Evolutionary conservation across 64 coral and sea anemone species (phyloP), one percentile per base, ranked within the genome.

Genomic region (Actinia tenebrosa): DNA sequence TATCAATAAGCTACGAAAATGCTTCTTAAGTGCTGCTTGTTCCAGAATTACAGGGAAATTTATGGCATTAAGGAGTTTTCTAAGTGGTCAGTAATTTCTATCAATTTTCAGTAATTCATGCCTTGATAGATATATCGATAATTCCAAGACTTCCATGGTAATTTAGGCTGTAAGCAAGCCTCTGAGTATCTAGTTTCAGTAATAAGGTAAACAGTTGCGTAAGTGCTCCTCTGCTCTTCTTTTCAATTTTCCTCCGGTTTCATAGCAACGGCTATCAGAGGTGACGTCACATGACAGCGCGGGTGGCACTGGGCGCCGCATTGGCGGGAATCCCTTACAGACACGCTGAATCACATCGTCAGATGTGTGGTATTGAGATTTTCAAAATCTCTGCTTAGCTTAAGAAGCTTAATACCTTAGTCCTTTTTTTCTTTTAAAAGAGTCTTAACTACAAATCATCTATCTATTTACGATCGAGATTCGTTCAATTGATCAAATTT

Each of bases 151-250:
- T 75, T 50, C 79, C 79, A 81, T 81, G 79, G 79, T 81, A 81
- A 81, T 81, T 81, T 81, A 81, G 50, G 79, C 22, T 20, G 79
- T 71, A 85, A 87, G 83, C 44, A 85, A 43, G 69, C 69, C 25
- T 30, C 42, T 4, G 16, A 80, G 83, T 91, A 80, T 91, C 89
- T 91, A 58, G 77, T 91, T 91, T 91, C 89, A 85, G 56, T 86
- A 80, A 58, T 91, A 59, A 86, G 85, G 89, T 68, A 86, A 91
- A 86, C 82, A 86, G 56, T 75, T 83, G 78, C 53, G 44, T 50
- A 81, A 81, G 79, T 81, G 79, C 79, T 81, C 77, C 83, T 91
- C 14, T 59, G 62, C 64, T 69, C 45, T 44, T 91, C 14, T 59
- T 60, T 50, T 69, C 55, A 56, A 59, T 37, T 47, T 81, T 53